Conservation (phyloP, 2,888 invertebrate genomes). For the Acrobasis repandana region DNA sequence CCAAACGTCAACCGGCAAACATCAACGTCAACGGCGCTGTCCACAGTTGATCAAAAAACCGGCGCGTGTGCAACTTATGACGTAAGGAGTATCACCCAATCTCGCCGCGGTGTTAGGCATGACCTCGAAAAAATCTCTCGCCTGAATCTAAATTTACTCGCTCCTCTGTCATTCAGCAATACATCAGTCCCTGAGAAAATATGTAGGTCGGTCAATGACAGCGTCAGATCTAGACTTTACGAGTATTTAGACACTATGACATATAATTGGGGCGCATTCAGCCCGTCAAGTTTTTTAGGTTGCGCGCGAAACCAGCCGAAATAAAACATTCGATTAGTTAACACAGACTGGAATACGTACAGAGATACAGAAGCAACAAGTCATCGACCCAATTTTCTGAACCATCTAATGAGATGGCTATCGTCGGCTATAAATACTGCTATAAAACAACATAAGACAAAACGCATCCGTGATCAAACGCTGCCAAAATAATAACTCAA, state of each 20-base stretch:
- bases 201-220: conserved; percentile 76
- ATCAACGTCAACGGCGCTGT: conserved; percentile 10
- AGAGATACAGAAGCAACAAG: conserved; percentile 47
- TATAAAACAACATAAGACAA: conserved; percentile 60
- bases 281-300: conserved; percentile 28
- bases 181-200: conserved; percentile 61
- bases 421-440: conserved; percentile 67
- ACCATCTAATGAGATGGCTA: conserved; percentile 64
- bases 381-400: conserved; percentile 70
- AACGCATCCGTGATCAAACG: conserved; percentile 68
- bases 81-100: conserved; percentile 53
- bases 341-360: conserved; percentile 17
- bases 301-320: neutral
- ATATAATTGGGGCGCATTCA: conserved; percentile 44
- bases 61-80: conserved; percentile 52
- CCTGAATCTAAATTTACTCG: conserved; percentile 65
- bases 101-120: conserved; percentile 43
- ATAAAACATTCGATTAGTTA: conserved; percentile 10
- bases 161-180: conserved; percentile 60
- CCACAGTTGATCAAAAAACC: conserved; percentile 36
- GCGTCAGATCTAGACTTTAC: conserved; percentile 46
- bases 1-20: neutral
- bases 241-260: conserved; percentile 38
- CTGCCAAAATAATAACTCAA: conserved; percentile 71
- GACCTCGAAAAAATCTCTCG: conserved; percentile 68